Evolutionary conservation across 2,113 vertebrate species (phyloP).

Genomic region (Phalacrocorax aristotelis): DNA sequence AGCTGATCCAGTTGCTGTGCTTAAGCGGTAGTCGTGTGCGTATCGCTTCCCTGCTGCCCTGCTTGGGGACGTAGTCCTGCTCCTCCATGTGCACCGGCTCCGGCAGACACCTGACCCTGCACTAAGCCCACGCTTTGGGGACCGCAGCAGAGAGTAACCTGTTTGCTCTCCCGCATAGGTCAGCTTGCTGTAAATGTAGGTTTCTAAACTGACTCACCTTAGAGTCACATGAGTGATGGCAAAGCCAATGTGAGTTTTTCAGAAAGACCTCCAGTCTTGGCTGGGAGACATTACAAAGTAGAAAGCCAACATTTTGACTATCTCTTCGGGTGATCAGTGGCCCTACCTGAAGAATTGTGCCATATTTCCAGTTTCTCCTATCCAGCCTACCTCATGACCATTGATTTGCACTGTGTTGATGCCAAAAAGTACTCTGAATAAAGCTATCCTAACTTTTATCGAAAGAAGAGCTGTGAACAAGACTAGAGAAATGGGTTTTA

Average conservation of each 20-base stretch:
- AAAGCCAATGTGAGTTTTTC: neutral
- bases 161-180: neutral
- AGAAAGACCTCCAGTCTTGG: neutral
- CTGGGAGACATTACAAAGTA: neutral
- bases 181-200: neutral
- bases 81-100: fast-evolving
- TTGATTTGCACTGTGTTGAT: neutral
- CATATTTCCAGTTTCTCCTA: neutral
- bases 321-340: neutral
- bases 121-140: neutral
- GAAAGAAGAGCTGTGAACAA: neutral
- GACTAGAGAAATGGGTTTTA: neutral
- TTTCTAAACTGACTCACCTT: neutral
- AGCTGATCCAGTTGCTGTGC: neutral
- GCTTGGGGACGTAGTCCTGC: neutral
- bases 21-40: neutral
- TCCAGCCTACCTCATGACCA: neutral
- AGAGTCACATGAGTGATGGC: neutral
- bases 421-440: neutral
- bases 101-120: neutral
- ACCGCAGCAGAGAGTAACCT: neutral
- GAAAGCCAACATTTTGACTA: neutral
- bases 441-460: neutral
- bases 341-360: neutral
- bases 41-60: neutral